Evolutionary conservation across 2,797 vertebrate species (phyloP), one percentile per base, ranked within the genome.

Genomic region (Pachyuromys duprasi): DNA sequence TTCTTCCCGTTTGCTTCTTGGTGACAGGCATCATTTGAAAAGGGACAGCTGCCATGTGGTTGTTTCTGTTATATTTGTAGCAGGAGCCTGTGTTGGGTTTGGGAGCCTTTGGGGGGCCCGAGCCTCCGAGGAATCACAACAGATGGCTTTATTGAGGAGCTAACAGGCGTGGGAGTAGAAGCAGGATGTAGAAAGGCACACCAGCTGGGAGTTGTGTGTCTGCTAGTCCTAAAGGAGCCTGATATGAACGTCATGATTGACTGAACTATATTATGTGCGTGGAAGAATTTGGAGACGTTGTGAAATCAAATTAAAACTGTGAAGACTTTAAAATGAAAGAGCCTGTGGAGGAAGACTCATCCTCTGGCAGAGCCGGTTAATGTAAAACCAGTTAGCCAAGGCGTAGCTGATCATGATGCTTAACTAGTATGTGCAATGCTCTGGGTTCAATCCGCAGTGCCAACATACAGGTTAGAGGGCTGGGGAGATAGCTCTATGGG

Each of bases 121-220:
- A 74, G 89, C 69, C 80, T 76, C 81, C 86, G 81, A 86, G 90
- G 94, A 91, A 94, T 89, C 93, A 74, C n/a, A 22, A 55, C 92
- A 86, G 92, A 95, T 96, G 95, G 90, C 92, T 97, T 95, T 90
- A 90, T 93, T 78, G 20, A 90, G 92, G 74, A 96, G 63, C 70
- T 70, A 90, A 80, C 17, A 65, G 88, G 42, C 42, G 0, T 42
- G 26, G 57, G 86, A 95, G 81, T n/a, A 57, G 70, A 86, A 39
- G 60, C 60, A 78, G 78, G 90, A 93, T 94, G 75, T 11, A 39
- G 72, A 55, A 92, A 86, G 42, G 67, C 28, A 86, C 87, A 83
- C 88, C 90, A 88, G 28, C 53, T n/a, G 74, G 94, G 93, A 89
- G 31, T 83, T 72, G 78, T 60, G 62, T 92, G 78, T 74, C 84